phyloP scores from a whole-genome alignment of 1,140 invertebrate species.

The Colletes latitarsis region DNA sequence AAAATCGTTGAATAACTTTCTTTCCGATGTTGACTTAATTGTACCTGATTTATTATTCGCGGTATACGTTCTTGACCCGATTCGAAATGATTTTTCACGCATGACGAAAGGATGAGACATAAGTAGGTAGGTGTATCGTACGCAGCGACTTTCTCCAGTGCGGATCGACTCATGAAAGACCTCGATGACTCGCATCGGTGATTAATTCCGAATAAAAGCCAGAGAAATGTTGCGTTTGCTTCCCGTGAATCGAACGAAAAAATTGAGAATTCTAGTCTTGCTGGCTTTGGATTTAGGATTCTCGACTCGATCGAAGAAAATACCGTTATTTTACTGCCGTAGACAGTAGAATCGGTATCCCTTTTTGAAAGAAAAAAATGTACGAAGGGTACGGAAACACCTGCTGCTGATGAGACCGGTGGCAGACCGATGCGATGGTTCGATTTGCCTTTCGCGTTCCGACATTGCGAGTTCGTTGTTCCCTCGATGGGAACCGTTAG shows the following conservation, averaged over 20 bases:
- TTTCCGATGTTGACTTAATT: background rate
- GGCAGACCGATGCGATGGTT: background rate
- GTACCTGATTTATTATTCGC: background rate
- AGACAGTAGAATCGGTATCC: too few relatives aligned
- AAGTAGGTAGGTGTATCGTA: background rate
- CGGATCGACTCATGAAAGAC: background rate
- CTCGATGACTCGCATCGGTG: background rate
- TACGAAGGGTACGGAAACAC: background rate
- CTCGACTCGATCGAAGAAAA: too few relatives aligned
- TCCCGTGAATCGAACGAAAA: background rate
- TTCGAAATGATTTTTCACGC: background rate
- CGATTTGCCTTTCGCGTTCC: slow-evolving; percentile 25
- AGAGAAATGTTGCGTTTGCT: background rate
- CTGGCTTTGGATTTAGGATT: too few relatives aligned
- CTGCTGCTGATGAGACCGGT: background rate
- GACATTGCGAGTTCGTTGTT: slow-evolving; percentile 5
- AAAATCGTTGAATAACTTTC: background rate
- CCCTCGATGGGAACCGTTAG: slow-evolving; percentile 17
- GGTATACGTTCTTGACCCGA: background rate
- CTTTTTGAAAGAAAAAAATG: too few relatives aligned
- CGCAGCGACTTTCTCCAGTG: slow-evolving; percentile 4
- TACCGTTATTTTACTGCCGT: too few relatives aligned
- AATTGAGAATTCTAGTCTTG: too few relatives aligned
- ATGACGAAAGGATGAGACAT: background rate
- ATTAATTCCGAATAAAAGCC: background rate